Base-by-base conservation (phyloP, 2,888 invertebrate species). In the Hetaerina titia region DNA sequence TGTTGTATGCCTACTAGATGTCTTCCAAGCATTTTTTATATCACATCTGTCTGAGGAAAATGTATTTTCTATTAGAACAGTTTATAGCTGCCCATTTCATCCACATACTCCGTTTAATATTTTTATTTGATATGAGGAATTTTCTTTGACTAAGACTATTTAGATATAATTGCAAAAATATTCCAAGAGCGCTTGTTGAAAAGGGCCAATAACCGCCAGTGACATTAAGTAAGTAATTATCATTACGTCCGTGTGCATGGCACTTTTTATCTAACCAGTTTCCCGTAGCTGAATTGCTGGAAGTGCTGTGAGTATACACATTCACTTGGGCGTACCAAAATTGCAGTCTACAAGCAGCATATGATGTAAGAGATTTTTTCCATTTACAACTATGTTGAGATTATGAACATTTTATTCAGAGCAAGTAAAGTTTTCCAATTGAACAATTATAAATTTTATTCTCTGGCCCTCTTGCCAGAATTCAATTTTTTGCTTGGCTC, bases 231-330 rank as follows among this genome's bases (percentile, higher is more conserved):
- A 92, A 92, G 92, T 92, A 92, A 92, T n/a, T 92, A 92, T 92
- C 69, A 92, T 92, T 92, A 92, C 92, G 92, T 92, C 92, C 56
- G 69, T 74, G 92, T 92, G 92, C 69, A 92, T 92, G 92, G 92
- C 92, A 92, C 92, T 92, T 74, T 92, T 92, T 92, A 92, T 92
- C 57, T 92, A 92, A 69, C 74, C 92, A 92, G 92, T 92, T 92
- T 92, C 92, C 92, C 69, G 92, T 92, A 92, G 92, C 92, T 56
- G 92, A 92, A 56, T 92, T 74, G 92, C 92, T 92, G 92, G 92
- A 69, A 92, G 92, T 92, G 92, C 92, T 92, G 92, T 92, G 92
- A 92, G 92, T 92, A 92, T 92, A 92, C 92, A 92, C 92, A n/a
- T 92, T 92, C 92, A 92, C 64, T 92, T 92, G 92, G 92, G 92